A percentile compares a stretch with the other conserved stretches of the same genome.
Conservation (phyloP, 1,140 invertebrate genomes). For the Acyrthosiphon pisum region DNA sequence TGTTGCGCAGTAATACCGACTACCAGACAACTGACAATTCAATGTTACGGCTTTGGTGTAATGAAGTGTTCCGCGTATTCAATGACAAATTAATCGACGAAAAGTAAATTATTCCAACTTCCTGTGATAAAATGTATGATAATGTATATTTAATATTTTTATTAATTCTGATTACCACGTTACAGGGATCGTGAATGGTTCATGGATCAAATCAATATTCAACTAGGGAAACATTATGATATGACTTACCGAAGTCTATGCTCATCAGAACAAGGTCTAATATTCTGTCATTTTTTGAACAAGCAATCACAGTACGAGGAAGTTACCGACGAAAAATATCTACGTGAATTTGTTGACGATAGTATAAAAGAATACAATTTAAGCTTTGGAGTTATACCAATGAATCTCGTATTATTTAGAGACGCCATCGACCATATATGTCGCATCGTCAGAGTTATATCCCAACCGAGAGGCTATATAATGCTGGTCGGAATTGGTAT, state of each 20-base stretch:
- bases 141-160: background rate
- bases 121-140: background rate
- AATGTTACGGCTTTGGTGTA: conserved; percentile 81
- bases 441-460: conserved; percentile 80
- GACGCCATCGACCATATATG: conserved; percentile 86
- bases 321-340: conserved; percentile 70
- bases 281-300: conserved; percentile 55
- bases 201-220: background rate
- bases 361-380: conserved; percentile 82
- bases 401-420: conserved; percentile 82
- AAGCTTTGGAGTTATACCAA: conserved; percentile 74
- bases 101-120: conserved; percentile 65
- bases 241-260: conserved; percentile 29
- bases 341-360: conserved; percentile 62
- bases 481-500: conserved; percentile 81
- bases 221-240: conserved; percentile 24
- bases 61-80: conserved; percentile 84
- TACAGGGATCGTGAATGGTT: conserved; percentile 42
- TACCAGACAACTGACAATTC: conserved; percentile 63
- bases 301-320: conserved; percentile 62
- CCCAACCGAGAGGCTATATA: conserved; percentile 82
- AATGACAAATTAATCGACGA: conserved; percentile 80
- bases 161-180: background rate
- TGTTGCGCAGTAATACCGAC: conserved; percentile 76
- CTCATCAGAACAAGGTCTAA: conserved; percentile 49